Conservation (phyloP, 2,888 invertebrate genomes). For the Lithophane semibrunnea region DNA sequence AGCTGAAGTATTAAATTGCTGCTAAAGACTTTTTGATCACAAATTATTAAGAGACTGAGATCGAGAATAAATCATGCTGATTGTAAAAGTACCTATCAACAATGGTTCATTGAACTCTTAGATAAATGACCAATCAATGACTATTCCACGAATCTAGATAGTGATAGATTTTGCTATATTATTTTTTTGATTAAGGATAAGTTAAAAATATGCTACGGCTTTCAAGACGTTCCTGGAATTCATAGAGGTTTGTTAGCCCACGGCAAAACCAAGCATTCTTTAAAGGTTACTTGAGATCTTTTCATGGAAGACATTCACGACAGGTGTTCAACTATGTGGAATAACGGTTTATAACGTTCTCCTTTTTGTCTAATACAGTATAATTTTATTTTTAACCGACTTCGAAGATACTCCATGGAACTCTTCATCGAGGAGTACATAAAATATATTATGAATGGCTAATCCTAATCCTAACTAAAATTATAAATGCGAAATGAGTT, state of each 20-base stretch:
- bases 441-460: too few species aligned
- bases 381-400: neutral
- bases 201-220: neutral
- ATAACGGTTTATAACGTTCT: neutral
- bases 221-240: constrained; percentile 31
- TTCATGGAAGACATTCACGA: constrained; percentile 20
- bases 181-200: constrained; percentile 12
- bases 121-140: constrained; percentile 20
- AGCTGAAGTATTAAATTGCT: neutral
- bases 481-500: too few species aligned
- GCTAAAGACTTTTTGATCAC: neutral
- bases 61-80: constrained; percentile 10
- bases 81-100: constrained; percentile 22
- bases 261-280: constrained; percentile 54
- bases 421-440: too few species aligned
- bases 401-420: neutral
- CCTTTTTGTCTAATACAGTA: neutral
- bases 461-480: too few species aligned
- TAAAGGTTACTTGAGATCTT: constrained; percentile 48
- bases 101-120: constrained; percentile 37
- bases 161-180: neutral
- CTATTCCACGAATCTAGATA: neutral
- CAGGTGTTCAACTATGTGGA: constrained; percentile 21
- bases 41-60: neutral
- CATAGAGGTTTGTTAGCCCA: constrained; percentile 2